Evolutionary conservation across 1,140 invertebrate genomes (phyloP), one percentile per base, ranked within the genome.

Genomic region (Oncopodura yosiiana): DNA sequence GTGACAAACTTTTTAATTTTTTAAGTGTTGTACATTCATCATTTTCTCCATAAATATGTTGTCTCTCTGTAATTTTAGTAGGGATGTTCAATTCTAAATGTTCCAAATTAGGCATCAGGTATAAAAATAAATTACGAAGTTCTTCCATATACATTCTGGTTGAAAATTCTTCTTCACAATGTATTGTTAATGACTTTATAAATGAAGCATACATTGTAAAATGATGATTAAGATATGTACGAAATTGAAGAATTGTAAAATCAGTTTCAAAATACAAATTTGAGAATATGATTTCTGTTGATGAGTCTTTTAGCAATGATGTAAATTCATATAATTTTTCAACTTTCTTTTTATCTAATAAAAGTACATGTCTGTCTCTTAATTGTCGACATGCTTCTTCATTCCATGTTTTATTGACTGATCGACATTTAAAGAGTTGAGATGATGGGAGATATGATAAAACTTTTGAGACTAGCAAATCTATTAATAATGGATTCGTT

Each of bases 131-230:
- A 45, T 49, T 51, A 3, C 48, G 39, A 14, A 56, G 12, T 23
- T 56, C 54, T 42, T 56, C 54, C 14, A 39, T 50, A 16, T 49
- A 50, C 19, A 56, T 49, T 26, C 38, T 36, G 2, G 38, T 42
- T 4, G 27, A 27, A 26, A 44, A 30, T 49, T 56, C 54, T 36
- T 56, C 46, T 1, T 56, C 54, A 26, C 54, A 56, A 19, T 51
- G 29, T 12, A 56, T 37, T 5, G 44, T 41, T 6, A 56, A 50
- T n/a, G 2, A 4, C 23, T 26, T 50, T 14, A 56, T 26, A 0
- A 27, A 24, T 8, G 30, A 18, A 3, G 46, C 54, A 30, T 49
- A 50, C 4, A 9, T 37, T 11, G 21, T 27, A 18, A 56, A 50
- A 23, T 50, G 50, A 21, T 43, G 18, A 9, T 43, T 34, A 12